Conservation (phyloP, 2,797 vertebrate species). For the Neoniphon sammara region DNA sequence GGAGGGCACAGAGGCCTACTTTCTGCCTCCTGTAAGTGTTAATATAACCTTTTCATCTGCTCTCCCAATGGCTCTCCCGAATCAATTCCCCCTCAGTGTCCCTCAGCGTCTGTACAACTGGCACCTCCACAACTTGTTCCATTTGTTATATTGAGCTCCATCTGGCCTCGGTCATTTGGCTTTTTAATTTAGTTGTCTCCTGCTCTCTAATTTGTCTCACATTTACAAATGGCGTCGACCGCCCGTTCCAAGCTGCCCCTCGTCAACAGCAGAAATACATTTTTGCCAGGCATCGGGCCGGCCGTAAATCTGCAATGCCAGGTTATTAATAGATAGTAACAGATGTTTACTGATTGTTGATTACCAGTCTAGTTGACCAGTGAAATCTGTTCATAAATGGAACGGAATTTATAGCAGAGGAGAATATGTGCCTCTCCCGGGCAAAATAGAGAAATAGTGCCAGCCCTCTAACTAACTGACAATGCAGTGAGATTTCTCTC, state of each 20-base stretch:
- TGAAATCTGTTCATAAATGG: slow-evolving; percentile 88
- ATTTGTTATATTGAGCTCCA: slow-evolving; percentile 88
- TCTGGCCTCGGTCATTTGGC: slow-evolving; percentile 86
- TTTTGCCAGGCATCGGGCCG: slow-evolving; percentile 75
- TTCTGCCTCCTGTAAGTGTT: slow-evolving; percentile 79
- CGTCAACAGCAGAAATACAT: slow-evolving; percentile 83
- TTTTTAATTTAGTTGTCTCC: slow-evolving; percentile 89
- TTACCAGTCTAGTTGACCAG: slow-evolving; percentile 87
- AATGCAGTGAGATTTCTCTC: slow-evolving; percentile 17
- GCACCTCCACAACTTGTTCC: slow-evolving; percentile 86
- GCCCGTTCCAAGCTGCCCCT: slow-evolving; percentile 82
- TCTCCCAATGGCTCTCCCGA: slow-evolving; percentile 76
- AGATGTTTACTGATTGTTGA: slow-evolving; percentile 90
- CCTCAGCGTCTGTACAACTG: slow-evolving; percentile 85
- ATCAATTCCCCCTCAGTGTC: slow-evolving; percentile 84
- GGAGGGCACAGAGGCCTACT: slow-evolving; percentile 73
- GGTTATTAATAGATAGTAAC: slow-evolving; percentile 88
- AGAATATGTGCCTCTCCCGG: slow-evolving; percentile 63
- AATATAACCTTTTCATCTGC: slow-evolving; percentile 85
- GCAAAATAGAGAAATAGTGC: slow-evolving; percentile 57
- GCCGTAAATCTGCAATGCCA: slow-evolving; percentile 81
- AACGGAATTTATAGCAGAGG: slow-evolving; percentile 80
- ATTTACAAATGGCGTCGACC: slow-evolving; percentile 85
- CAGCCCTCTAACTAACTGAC: slow-evolving; percentile 54
- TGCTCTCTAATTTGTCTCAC: slow-evolving; percentile 86